Evolutionary conservation across 2,797 vertebrate genomes (phyloP), one percentile per base, ranked within the genome.

Genomic region (Erithacus rubecula): DNA sequence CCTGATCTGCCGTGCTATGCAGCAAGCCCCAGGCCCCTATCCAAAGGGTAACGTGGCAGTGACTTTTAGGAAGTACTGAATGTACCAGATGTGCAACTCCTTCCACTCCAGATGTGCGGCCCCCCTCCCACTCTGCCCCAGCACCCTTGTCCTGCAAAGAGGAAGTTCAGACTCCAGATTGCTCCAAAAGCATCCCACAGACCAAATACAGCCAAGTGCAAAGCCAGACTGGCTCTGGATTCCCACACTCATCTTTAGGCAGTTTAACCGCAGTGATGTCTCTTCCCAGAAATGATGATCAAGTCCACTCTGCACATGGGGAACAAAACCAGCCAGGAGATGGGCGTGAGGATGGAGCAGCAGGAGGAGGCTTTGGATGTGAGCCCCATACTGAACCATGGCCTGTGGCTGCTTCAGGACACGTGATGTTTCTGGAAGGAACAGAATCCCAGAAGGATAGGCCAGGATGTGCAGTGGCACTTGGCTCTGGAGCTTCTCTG

Each of bases 11-110:
- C 70, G 53, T 51, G 84, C 79, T 71, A 8, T 75, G 92, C 72
- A 26, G 62, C 0, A 0, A 87, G 87, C 79, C 46, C 8, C 72
- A 81, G 91, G 91, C 87, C 64, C 58, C 46, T 4, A 12, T 90
- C 92, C 94, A 95, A 91, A 90, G 84, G 82, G 51, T 78, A 94
- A 94, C 92, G 89, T 95, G 95, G 94, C 94, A 95, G 87, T n/a
- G 82, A 59, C 89, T 95, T 91, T 67, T 41, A 90, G 94, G 92
- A 95, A 95, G 94, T 91, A 96, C 95, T 95, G 70, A 77, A 84
- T 96, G 93, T 96, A 93, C 94, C 90, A 93, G 77, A 95, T 96
- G 89, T 95, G 84, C 47, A 60, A 36, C 37, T 93, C 72, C 46
- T 83, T 58, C 8, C 2, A 11, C 26, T 85, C 91, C 92, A 93